Evolutionary conservation across 2,113 vertebrate genomes (phyloP), one percentile per base, ranked within the genome.

Genomic region (Rhombomys opimus): DNA sequence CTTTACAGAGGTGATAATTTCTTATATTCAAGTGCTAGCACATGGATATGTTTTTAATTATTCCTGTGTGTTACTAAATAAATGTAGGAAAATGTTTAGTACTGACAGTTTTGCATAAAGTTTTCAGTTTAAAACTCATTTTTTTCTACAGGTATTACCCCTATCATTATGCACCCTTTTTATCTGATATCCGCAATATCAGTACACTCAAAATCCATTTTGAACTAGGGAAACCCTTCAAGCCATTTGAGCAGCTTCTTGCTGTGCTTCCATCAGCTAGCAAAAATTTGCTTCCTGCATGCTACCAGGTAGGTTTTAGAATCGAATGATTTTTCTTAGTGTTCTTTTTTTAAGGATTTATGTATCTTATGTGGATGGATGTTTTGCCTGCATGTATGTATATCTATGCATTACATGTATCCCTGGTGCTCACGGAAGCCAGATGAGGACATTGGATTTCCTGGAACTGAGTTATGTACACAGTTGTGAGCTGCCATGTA

Each of bases 211-310:
- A 98, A 96, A 97, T 99, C 97, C 98, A 98, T 95, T 99, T 99
- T 99, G 99, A 99, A 46, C 98, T 99, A 9, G 99, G 96, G 78
- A 99, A 99, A 96, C 99, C 99, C 94, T 99, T 99, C 97, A 99
- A 99, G 99, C 99, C 99, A 5, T 99, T 99, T 96, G 99, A 99
- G 96, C 99, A 99, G 96, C 99, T 99, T 90, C 98, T 99, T 96
- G 99, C 99, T 59, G 99, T 99, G 41, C 98, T 99, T 86, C 99
- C 99, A 95, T 99, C 99, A 97, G 99, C 99, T 94, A 99, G 99
- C 98, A 99, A 99, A 98, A 99, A 99, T 82, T 98, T 99, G 57
- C 98, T 99, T 78, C 99, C 99, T 67, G 91, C 98, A 61, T 98
- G 99, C 97, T 99, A 99, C 97, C 99, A 99, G 99, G 99, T 99